phyloP scores from a whole-genome alignment of 1,140 invertebrate species.

The Lamellibrachia luymesi region DNA sequence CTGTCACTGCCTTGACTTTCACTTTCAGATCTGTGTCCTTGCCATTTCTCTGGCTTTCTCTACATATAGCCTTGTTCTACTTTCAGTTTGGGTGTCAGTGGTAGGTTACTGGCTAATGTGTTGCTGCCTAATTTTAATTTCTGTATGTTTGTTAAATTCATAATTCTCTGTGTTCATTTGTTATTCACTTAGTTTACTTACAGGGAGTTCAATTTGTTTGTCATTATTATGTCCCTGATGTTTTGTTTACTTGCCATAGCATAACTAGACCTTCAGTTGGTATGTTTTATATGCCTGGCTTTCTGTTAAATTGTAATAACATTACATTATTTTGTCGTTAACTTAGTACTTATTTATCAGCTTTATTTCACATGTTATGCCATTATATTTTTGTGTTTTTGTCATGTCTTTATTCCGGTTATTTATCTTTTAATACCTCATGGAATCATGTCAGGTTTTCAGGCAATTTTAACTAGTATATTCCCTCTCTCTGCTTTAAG shows the following conservation, averaged over 20 bases:
- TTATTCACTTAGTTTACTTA: slow-evolving; percentile 1
- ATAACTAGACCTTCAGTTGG: neutral
- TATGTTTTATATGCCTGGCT: neutral
- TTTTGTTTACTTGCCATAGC: neutral
- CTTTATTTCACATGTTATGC: neutral
- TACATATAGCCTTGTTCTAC: neutral
- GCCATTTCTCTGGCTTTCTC: neutral
- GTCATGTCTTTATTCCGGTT: no score
- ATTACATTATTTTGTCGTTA: neutral
- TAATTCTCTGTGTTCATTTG: neutral
- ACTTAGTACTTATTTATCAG: neutral
- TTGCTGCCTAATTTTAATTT: neutral
- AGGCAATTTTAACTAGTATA: neutral
- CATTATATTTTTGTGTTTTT: no score
- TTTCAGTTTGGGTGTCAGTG: neutral
- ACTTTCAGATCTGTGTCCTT: neutral
- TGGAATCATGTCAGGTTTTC: neutral
- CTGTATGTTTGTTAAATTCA: neutral
- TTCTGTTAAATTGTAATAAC: no score
- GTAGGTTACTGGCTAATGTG: neutral
- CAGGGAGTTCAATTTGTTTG: neutral
- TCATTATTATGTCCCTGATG: neutral
- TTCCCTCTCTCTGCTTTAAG: neutral
- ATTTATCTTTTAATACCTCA: no score
- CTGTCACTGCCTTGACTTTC: neutral